Evolutionary conservation across 1,140 invertebrate genomes (phyloP).

Genomic region (Elymnias hypermnestra): DNA sequence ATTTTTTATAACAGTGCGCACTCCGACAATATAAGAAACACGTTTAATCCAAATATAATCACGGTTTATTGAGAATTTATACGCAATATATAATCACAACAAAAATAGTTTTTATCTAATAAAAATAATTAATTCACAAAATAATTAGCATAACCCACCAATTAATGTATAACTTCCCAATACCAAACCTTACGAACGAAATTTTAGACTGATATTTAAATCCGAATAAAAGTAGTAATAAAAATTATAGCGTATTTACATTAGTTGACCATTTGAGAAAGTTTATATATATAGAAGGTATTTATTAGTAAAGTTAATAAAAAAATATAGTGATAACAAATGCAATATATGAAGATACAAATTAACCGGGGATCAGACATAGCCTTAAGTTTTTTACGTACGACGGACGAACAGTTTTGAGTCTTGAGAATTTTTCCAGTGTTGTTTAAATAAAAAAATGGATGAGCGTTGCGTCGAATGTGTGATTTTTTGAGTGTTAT

Average conservation of each 20-base stretch:
- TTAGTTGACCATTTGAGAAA: constrained; percentile 75
- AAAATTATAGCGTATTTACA: constrained; percentile 71
- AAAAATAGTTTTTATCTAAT: constrained; percentile 18
- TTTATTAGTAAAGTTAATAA: constrained; percentile 27
- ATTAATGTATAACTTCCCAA: constrained; percentile 20
- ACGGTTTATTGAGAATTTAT: constrained; percentile 58
- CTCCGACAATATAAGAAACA: constrained; percentile 52
- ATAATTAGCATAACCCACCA: constrained; percentile 26
- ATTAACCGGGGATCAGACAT: constrained; percentile 66
- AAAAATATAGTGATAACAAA: constrained; percentile 35
- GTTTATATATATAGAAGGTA: constrained; percentile 64
- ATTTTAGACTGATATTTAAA: constrained; percentile 74
- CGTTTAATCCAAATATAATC: constrained; percentile 37
- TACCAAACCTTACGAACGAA: constrained; percentile 60
- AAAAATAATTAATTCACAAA: constrained; percentile 24
- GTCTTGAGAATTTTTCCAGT: constrained; percentile 43
- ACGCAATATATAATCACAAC: constrained; percentile 60
- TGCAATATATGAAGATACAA: constrained; percentile 53
- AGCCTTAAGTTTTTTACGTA: constrained; percentile 63
- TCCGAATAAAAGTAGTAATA: constrained; percentile 55
- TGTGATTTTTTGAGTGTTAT: constrained; percentile 40
- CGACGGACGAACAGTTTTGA: constrained; percentile 63
- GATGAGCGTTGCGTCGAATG: constrained; percentile 29
- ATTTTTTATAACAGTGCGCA: constrained; percentile 35
- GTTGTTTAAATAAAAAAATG: constrained; percentile 35